Base-by-base conservation (phyloP, 2,113 vertebrate species). In the Daboia siamensis region DNA sequence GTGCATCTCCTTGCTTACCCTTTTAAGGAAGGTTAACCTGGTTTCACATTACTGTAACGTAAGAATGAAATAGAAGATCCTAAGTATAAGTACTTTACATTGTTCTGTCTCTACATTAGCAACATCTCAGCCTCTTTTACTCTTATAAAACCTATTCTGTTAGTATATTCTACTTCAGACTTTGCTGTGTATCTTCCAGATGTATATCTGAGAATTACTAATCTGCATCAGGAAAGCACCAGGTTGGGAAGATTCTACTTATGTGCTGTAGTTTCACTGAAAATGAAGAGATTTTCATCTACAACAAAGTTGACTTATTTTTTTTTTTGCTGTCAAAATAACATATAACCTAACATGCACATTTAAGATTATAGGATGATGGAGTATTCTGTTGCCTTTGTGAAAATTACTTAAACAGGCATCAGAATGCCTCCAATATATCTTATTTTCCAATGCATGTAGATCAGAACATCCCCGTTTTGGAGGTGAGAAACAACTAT, bases 41-140 rank as follows among this genome's bases (percentile, higher is more conserved):
- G 91, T 95, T 94, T 94, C 87, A 93, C 93, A 87, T 87, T 90
- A 69, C 39, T 64, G 57, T 89, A 93, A 94, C 93, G 48, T 52
- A 69, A 87, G 3, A 94, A 84, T 94, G 95, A 92, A 0, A 6
- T n/a, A 90, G 87, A 91, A 88, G 74, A 69, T 24, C 55, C 88
- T 84, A 84, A 91, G 26, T 93, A 59, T 61, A 86, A 61, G 93
- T 23, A 59, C 26, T 4, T 69, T 93, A 44, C n/a, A 54, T 87
- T 80, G 46, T 69, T 61, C 39, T 54, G 52, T 92, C 61, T 4
- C 2, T 89, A 48, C 0, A 54, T 88, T 23, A 20, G 17, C 12
- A 89, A 89, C 26, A 88, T 80, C 24, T 39, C 33, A 57, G 7
- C 55, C 57, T 61, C 84, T 80, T 92, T 90, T 44, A 69, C 10